Base-by-base conservation (phyloP, 2,797 vertebrate genomes). In the Cetoscarus ocellatus region DNA sequence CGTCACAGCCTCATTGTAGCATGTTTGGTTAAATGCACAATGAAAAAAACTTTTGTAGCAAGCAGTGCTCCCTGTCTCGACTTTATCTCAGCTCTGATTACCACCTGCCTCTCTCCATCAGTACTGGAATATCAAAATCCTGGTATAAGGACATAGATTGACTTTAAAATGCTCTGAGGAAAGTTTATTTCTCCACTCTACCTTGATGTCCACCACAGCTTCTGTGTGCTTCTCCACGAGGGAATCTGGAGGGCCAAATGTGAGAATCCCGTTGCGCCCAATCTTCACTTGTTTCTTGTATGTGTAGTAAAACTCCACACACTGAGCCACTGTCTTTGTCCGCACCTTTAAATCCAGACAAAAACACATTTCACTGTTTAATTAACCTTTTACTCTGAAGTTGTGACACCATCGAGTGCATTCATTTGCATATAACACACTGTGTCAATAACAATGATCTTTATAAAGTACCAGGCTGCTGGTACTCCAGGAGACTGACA, bases 241-340 rank as follows among this genome's bases (percentile, higher is more conserved):
- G 1, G 80, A 90, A 39, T 97, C 95, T 48, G 95, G 86, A 61
- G 98, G 97, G 6, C 98, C 98, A 1, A 96, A 99, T 61, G 95
- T 93, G 17, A 98, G 89, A 14, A 95, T 95, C 56, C 98, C 97
- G 0, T 95, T 98, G 68, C 96, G 96, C 61, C 97, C 96, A 8
- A 97, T 95, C 89, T 98, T 99, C 82, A 98, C 96, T 73, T 97
- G 97, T 74, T 97, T 99, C 93, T 99, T 99, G 79, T 97, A 98
- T 0, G 98, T 97, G 83, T 99, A 99, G 91, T 99, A 99, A 85
- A 97, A 99, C 90, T 99, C 98, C 45, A 99, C 98, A 42, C 98
- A 99, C 86, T 98, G 97, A 36, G 96, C 94, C 92, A 98, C 97
- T 0, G 96, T 95, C 93, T 98, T 98, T 49, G 96, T 98, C 92